Conservation (phyloP, 2,113 vertebrate genomes). For the Cyrtonyx montezumae region DNA sequence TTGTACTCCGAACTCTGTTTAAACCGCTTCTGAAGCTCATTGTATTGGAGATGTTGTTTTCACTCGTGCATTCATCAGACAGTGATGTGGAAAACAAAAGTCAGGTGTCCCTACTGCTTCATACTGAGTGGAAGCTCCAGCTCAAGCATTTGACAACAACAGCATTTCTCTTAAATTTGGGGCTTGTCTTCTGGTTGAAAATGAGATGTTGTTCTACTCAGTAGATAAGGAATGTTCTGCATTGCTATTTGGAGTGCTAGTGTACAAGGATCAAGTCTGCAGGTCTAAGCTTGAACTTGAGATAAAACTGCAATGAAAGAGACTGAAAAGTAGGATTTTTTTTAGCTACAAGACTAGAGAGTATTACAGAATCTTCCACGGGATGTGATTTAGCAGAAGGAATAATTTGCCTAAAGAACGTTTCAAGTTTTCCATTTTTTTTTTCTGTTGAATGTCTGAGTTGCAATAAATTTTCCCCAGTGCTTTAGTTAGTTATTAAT, state of each 20-base stretch:
- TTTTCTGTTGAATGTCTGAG: background rate
- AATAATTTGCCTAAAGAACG: background rate
- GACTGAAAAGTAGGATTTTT: background rate
- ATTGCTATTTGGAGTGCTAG: background rate
- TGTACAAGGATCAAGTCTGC: background rate
- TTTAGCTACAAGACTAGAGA: background rate
- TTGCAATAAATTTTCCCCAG: background rate
- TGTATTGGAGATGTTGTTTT: background rate
- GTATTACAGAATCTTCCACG: background rate
- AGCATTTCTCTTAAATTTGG: background rate
- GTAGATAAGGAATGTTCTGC: background rate
- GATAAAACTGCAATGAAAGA: background rate
- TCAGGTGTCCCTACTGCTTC: background rate
- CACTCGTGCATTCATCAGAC: background rate
- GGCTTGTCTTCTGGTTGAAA: background rate
- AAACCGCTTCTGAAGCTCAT: background rate
- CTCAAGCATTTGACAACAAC: background rate
- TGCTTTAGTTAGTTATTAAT: background rate
- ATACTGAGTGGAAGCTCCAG: background rate
- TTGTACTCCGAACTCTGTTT: background rate
- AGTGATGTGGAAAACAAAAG: background rate
- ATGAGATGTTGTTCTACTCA: background rate
- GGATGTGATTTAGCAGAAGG: background rate
- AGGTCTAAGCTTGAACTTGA: background rate
- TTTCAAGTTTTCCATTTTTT: background rate